These are phyloP conservation scores for Crypturellus tataupa DNA, from an alignment of 2,797 vertebrate genomes.

Conservation along the genomic window DNA sequence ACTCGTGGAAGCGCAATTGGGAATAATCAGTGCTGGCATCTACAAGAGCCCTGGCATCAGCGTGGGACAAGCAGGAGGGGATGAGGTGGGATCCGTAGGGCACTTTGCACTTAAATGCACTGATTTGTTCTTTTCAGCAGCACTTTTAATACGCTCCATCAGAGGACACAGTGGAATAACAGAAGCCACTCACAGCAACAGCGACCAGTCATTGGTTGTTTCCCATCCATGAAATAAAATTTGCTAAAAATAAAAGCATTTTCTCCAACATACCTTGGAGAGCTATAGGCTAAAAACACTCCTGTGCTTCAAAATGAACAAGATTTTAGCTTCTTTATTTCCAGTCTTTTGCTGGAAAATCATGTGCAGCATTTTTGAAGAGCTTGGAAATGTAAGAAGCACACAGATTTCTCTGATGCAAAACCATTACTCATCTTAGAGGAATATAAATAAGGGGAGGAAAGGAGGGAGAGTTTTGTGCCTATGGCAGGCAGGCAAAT, in stretches of 20 bases:
- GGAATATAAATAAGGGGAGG: neutral
- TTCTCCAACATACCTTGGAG: neutral
- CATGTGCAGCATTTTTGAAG: neutral
- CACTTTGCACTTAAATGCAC: neutral
- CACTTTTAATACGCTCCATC: accelerated
- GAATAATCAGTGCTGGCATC: neutral
- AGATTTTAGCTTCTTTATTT: neutral
- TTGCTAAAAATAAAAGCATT: accelerated
- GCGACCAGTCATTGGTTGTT: neutral
- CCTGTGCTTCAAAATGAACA: neutral
- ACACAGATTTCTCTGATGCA: neutral
- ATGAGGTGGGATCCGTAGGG: accelerated
- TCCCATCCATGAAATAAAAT: neutral
- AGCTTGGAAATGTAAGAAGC: neutral
- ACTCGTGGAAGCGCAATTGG: neutral
- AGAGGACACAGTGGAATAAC: neutral
- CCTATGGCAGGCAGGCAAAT: neutral
- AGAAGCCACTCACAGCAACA: accelerated
- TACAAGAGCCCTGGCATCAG: neutral
- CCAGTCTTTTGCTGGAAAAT: neutral
- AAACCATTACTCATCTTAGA: neutral
- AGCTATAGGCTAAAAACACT: neutral
- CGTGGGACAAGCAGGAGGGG: accelerated
- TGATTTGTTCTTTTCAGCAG: neutral
- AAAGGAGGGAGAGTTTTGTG: neutral